Percentiles rank a stretch among this genome's conserved stretches.
Conservation (phyloP, 2,113 vertebrate species). For the Spilogale gracilis region DNA sequence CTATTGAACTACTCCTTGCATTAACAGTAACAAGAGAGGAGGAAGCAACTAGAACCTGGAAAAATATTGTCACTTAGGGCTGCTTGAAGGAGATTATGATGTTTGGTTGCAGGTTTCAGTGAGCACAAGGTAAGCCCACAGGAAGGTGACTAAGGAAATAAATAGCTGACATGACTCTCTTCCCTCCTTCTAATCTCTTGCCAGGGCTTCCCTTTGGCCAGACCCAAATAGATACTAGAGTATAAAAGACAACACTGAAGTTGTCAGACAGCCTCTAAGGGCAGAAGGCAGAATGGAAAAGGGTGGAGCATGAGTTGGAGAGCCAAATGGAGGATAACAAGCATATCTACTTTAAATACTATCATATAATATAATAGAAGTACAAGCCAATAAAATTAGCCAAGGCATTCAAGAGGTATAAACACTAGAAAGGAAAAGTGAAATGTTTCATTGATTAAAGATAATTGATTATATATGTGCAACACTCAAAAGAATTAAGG, state of each 20-base stretch:
- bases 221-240: background rate
- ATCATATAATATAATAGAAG: background rate
- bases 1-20: background rate
- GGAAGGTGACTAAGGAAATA: background rate
- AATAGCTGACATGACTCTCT: background rate
- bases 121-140: background rate
- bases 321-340: background rate
- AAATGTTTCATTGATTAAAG: background rate
- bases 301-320: background rate
- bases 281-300: background rate
- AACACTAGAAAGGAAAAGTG: background rate
- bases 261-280: background rate
- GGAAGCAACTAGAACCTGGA: background rate
- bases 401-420: background rate
- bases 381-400: background rate
- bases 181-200: background rate
- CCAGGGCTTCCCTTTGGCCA: background rate
- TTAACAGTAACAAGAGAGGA: background rate
- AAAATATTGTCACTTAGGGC: background rate
- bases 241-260: too few species aligned
- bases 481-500: background rate
- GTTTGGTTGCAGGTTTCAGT: background rate
- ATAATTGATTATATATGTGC: background rate
- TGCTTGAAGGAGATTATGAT: background rate
- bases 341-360: background rate